Evolutionary conservation across 2,888 invertebrate genomes (phyloP).

Genomic region (Mythimna impura): DNA sequence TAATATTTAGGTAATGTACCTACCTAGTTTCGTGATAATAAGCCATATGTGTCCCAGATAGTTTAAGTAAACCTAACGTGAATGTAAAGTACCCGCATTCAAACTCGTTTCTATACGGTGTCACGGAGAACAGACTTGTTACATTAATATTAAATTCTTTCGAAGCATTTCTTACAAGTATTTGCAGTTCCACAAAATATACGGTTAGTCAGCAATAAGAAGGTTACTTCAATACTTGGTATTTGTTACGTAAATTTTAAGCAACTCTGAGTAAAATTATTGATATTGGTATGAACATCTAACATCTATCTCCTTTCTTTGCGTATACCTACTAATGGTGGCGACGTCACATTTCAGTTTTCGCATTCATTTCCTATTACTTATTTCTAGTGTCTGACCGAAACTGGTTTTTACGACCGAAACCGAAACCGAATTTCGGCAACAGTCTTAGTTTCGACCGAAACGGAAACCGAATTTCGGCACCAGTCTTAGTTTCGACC

Average conservation of each 20-base stretch:
- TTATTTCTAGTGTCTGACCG: too few relatives aligned
- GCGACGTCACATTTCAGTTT: too few relatives aligned
- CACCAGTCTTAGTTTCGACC: too few relatives aligned
- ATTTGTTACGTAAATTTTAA: conserved; percentile 1
- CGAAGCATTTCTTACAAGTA: conserved; percentile 29
- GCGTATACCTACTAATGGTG: too few relatives aligned
- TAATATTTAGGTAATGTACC: conserved; percentile 6
- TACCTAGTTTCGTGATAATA: conserved; percentile 54
- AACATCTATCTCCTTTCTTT: too few relatives aligned
- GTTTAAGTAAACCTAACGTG: conserved; percentile 64
- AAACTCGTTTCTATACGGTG: conserved; percentile 84
- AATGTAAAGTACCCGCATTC: conserved; percentile 71
- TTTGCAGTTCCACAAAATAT: conserved; percentile 23
- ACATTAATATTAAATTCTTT: conserved; percentile 55
- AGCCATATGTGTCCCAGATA: conserved; percentile 79
- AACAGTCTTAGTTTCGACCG: too few relatives aligned
- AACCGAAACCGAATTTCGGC: too few relatives aligned
- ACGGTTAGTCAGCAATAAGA: conserved; percentile 26
- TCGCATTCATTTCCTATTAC: too few relatives aligned
- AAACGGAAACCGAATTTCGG: too few relatives aligned
- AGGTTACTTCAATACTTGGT: neutral
- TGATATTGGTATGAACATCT: too few relatives aligned
- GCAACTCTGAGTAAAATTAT: neutral
- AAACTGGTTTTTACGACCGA: too few relatives aligned
- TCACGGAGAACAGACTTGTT: conserved; percentile 83